Conservation (phyloP, 2,888 invertebrate genomes). For the Augiades crinisus region DNA sequence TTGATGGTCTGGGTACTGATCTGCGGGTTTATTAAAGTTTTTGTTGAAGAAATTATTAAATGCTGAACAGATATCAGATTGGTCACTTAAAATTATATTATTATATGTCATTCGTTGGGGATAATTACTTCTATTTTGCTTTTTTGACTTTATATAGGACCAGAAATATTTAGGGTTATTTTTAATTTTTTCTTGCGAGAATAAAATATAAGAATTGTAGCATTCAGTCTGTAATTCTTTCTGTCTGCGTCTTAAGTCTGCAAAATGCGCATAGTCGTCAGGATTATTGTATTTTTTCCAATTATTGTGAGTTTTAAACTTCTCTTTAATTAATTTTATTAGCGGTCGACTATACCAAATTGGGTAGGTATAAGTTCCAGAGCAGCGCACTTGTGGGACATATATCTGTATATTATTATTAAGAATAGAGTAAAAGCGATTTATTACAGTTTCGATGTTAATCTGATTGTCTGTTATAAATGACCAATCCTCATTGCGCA, state of each 20-base stretch:
- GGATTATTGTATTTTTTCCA: slow-evolving; percentile 26
- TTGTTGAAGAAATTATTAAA: slow-evolving; percentile 1
- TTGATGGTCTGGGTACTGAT: not conserved
- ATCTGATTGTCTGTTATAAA: not conserved
- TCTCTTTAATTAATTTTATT: slow-evolving; percentile 27
- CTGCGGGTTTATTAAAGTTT: not conserved
- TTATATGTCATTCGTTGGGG: slow-evolving; percentile 19
- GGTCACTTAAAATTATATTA: not conserved
- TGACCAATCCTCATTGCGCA: not conserved
- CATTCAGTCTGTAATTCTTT: slow-evolving; percentile 11
- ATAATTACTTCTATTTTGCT: slow-evolving; percentile 10
- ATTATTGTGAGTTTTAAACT: slow-evolving; percentile 14
- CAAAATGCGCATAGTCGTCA: slow-evolving; percentile 23
- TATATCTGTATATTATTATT: not conserved
- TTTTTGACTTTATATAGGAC: slow-evolving; percentile 24
- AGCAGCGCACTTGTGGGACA: slow-evolving; percentile 33
- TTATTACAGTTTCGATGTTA: not conserved
- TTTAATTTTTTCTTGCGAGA: slow-evolving; percentile 20
- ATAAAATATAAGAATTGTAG: slow-evolving; percentile 3
- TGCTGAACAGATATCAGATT: not conserved
- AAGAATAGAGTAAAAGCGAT: not conserved
- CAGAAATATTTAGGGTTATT: slow-evolving; percentile 23
- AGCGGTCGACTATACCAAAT: slow-evolving; percentile 24
- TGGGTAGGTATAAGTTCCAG: slow-evolving; percentile 7
- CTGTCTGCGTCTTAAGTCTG: slow-evolving; percentile 6